Evolutionary conservation across 2,113 vertebrate genomes (phyloP).

Genomic region (Phaethon lepturus): DNA sequence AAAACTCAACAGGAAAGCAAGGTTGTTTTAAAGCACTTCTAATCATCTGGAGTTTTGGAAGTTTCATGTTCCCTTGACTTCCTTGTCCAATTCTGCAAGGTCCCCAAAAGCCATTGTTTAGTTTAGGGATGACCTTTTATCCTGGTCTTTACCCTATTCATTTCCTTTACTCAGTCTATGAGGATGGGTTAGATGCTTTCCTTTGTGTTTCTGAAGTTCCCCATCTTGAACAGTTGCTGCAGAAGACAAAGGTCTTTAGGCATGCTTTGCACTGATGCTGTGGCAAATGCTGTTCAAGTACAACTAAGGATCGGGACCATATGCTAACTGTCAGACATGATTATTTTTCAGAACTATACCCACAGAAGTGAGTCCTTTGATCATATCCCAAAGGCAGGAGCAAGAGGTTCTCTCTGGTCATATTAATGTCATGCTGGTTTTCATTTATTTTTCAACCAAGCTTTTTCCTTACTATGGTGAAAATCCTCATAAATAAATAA

Average conservation of each 20-base stretch:
- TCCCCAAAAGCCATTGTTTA: neutral
- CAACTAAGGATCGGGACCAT: neutral
- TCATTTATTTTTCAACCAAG: conserved; percentile 47
- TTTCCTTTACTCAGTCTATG: neutral
- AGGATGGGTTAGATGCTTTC: neutral
- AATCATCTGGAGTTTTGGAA: neutral
- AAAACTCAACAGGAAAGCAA: neutral
- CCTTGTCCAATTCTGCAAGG: neutral
- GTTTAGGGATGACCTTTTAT: neutral
- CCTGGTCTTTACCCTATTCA: neutral
- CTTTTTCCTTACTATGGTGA: conserved; percentile 36
- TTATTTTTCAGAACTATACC: conserved; percentile 50
- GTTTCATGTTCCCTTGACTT: neutral
- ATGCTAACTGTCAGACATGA: conserved; percentile 39
- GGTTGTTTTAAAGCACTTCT: neutral
- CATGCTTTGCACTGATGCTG: neutral
- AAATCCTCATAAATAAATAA: conserved; percentile 68
- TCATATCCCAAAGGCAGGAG: conserved; percentile 45
- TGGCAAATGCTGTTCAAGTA: neutral
- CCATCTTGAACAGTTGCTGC: fast-evolving
- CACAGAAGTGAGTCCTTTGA: conserved; percentile 54
- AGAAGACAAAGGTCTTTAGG: neutral
- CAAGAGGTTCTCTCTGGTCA: conserved; percentile 61
- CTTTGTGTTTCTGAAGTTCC: neutral
- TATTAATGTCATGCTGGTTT: conserved; percentile 70